Base-by-base conservation (phyloP, 2,888 invertebrate species). In the Thecophora atra region DNA sequence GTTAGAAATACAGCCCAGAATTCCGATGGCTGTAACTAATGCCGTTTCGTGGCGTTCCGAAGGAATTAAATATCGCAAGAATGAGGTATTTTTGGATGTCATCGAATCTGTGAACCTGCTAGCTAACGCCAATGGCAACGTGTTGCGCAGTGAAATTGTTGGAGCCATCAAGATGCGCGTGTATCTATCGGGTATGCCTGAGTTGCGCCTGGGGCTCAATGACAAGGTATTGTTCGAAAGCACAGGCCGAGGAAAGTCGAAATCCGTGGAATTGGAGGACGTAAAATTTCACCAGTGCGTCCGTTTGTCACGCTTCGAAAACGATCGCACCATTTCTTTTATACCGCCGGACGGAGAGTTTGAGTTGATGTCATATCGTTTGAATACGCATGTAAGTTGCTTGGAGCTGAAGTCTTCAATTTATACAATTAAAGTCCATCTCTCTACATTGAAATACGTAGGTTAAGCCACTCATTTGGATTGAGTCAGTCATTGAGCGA, bases 271-370 rank as follows among this genome's bases (percentile, higher is more conserved):
- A 85, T 86, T 99, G 74, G 99, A 99, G 87, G 99, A 99, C 88
- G 98, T 98, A 0, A 99, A 99, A 84, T 99, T 99, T 83, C 99
- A 99, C 85, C 99, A 99, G 84, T 99, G 99, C 85, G 99, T 99
- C 0, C 89, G 99, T 77, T 87, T 99, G 76, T 98, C 98, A 0
- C 89, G 99, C 71, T 99, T 99, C 86, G 99, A 99, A 86, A 98
- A 98, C 85, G 99, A 99, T 85, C 91, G 99, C 71, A 99, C 99
- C 0, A 98, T 98, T 79, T 98, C 96, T 0, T 99, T 99, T 85
- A 98, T 99, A 82, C 99, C 99, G 72, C 99, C 99, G 0, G 99
- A 99, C 88, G 99, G 99, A 21, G 99, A 99, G 86, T 99, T 99
- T 88, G 99, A 99, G 85, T 88, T 99, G 73, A 99, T 99, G 98